Evolutionary conservation across 2,888 invertebrate species (phyloP), one percentile per base, ranked within the genome.

Genomic region (Invenusta paracnida): DNA sequence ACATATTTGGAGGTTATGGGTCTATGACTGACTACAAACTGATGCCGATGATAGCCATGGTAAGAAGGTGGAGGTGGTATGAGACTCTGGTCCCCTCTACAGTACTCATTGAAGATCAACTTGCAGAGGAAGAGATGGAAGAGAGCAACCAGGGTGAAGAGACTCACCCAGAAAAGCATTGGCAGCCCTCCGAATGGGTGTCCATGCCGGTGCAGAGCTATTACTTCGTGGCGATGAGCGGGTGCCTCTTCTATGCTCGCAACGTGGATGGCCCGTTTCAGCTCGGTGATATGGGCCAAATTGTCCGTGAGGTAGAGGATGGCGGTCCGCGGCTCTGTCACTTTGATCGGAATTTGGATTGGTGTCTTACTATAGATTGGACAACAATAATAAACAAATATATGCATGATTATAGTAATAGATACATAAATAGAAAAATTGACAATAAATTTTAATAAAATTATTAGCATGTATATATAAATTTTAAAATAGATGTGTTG

Each of bases 61-160:
- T 23, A 2, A 2, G 73, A 23, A 2, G 73, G 73, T 73, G 73
- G 73, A 5, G 73, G 73, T 5, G 73, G 73, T 23, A 73, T 73
- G 25, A 23, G 17, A 23, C 11, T 23, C 11, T 83, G 13, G 11
- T 82, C 30, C n/a, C 87, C 85, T 0, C 94, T 94, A 91, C 95
- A 96, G 91, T 95, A 96, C 91, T 96, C 96, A 89, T 95, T 95
- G 92, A 95, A 95, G 88, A 97, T 95, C 88, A 97, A 93, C 92
- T 96, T 96, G 92, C 95, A 95, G 30, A 97, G 93, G 93, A 97
- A 97, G 89, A 96, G 93, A 92, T 97, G 97, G 92, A 97, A 97
- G 89, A 96, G 94, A 87, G 96, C 93, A 89, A 97, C 95, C 88
- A 97, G 93, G 90, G 95, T 94, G 90, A 95, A 94, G 88, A 97